Conservation (phyloP, 2,888 invertebrate species). For the Phytoseiulus persimilis region DNA sequence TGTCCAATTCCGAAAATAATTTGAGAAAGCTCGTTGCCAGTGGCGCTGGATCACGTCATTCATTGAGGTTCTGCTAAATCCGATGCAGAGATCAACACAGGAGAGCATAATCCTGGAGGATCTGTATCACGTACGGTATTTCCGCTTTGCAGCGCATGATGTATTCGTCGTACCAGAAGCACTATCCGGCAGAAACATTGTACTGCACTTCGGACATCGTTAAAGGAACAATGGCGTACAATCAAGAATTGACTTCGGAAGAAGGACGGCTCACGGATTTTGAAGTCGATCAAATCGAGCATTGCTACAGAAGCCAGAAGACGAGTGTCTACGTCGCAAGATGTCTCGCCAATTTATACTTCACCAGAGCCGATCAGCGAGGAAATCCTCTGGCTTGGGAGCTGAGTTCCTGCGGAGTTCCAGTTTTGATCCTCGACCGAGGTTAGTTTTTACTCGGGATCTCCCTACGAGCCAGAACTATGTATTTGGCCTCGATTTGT, state of each 20-base stretch:
- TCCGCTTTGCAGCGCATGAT: neutral
- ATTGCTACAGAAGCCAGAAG: slow-evolving; percentile 66
- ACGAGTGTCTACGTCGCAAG: slow-evolving; percentile 68
- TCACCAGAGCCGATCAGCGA: slow-evolving; percentile 47
- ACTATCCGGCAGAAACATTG: slow-evolving; percentile 6
- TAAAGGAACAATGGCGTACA: slow-evolving; percentile 31
- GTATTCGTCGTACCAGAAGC: slow-evolving; percentile 19
- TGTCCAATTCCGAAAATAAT: no score
- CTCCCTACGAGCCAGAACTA: no score
- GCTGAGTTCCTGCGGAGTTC: slow-evolving; percentile 67
- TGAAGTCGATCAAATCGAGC: slow-evolving; percentile 60
- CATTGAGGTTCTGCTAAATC: no score
- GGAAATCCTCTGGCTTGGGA: slow-evolving; percentile 56
- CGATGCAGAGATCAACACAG: no score
- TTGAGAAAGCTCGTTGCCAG: no score
- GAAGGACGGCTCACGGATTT: slow-evolving; percentile 40
- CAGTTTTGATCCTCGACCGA: slow-evolving; percentile 65
- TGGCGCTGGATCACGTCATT: no score
- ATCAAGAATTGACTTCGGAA: neutral
- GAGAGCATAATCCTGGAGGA: no score
- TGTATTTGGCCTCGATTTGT: no score
- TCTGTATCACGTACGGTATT: neutral
- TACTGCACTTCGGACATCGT: slow-evolving; percentile 37
- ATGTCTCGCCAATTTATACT: slow-evolving; percentile 59
- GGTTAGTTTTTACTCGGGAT: slow-evolving; percentile 50